Base-by-base conservation (phyloP, 2,888 invertebrate genomes). In the Cyclophora albipunctata region DNA sequence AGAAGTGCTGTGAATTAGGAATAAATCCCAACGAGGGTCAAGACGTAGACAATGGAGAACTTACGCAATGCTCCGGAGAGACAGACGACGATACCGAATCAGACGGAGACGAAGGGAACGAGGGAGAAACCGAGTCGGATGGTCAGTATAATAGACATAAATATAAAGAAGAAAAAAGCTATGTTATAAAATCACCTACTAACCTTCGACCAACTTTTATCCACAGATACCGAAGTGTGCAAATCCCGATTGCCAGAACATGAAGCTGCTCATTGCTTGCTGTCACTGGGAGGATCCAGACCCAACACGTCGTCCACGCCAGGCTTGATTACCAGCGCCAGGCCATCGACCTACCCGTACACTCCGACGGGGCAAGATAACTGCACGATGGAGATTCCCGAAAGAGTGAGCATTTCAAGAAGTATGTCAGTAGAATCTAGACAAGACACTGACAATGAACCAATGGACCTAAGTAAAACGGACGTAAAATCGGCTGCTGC, bases 1-100 rank as follows among this genome's bases (percentile, higher is more conserved):
- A 97, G 80, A 96, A 96, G 74, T 98, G 97, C 80, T 90, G 93
- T 34, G 96, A 96, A 69, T 90, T 94, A 63, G 96, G 94, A 56
- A 93, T 96, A 59, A 91, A 91, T 69, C 96, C 96, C 0, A 93
- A 93, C 46, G 94, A 94, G 62, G 92, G 91, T 3, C 90, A 90
- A 60, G 92, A 92, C 34, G 87, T 83, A 50, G 90, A 91, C 5
- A 90, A 90, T 52, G 90, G 90, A 6, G 91, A 91, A 55, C 65
- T 82, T 78, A 60, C 84, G 58, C 75, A 88, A 66, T 71, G 90
- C 62, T 90, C 90, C 0, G 91, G 90, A 5, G 91, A 92, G 73
- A 91, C 93, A 0, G 93, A 93, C 52, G 90, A 91, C 5, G 93
- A 93, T 53, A 91, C 91, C 47, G 91, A 91, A 50, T 91, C 91